These are phyloP conservation scores for Bovichtus variegatus DNA, from an alignment of 2,797 vertebrate genomes.

Conservation along the genomic window DNA sequence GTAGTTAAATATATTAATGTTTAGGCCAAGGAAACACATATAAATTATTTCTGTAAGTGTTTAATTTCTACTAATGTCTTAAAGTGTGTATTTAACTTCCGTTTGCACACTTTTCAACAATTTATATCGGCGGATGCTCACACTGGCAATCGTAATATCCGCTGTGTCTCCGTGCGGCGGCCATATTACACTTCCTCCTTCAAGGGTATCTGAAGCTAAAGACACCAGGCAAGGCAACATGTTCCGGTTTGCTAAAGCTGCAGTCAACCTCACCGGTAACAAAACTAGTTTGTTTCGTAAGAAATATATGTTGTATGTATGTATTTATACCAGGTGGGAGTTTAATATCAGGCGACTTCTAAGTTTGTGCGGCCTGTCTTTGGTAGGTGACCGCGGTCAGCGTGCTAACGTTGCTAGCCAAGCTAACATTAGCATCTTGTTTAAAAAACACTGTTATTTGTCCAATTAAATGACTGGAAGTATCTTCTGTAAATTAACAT, in stretches of 20 bases:
- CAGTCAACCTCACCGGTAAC: constrained; percentile 79
- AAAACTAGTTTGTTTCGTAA: rapidly evolving
- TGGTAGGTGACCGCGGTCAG: constrained; percentile 39
- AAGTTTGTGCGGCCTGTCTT: neutral
- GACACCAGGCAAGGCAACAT: constrained; percentile 56
- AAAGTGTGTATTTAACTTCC: neutral
- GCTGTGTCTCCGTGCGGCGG: constrained; percentile 36
- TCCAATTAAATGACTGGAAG: rapidly evolving
- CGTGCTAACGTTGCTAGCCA: constrained; percentile 37
- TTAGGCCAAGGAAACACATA: rapidly evolving
- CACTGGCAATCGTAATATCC: constrained; percentile 30
- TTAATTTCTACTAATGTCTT: rapidly evolving
- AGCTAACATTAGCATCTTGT: constrained; percentile 30
- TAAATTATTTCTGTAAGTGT: rapidly evolving
- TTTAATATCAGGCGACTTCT: rapidly evolving
- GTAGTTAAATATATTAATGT: rapidly evolving
- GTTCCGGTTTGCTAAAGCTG: constrained; percentile 83
- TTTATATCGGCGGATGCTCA: constrained; percentile 39
- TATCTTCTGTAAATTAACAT: rapidly evolving
- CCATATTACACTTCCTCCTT: constrained; percentile 79
- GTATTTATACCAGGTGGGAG: rapidly evolving
- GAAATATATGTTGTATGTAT: rapidly evolving
- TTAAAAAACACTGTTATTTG: neutral
- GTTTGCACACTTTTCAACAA: neutral
- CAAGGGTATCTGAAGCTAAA: constrained; percentile 83